Evolutionary conservation across 1,140 invertebrate genomes (phyloP).

Genomic region (Amyelois transitella): DNA sequence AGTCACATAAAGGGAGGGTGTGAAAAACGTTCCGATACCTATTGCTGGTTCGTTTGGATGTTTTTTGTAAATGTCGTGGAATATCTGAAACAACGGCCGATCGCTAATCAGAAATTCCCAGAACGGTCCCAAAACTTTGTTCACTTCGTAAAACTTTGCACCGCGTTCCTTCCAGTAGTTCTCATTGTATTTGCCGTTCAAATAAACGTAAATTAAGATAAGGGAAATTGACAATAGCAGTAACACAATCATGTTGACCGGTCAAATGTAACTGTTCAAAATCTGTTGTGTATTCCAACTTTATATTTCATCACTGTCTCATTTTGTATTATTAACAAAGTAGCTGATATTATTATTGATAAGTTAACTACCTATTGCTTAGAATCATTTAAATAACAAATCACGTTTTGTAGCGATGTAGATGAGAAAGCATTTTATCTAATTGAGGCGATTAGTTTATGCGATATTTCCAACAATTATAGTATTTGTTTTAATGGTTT

Average conservation of each 20-base stretch:
- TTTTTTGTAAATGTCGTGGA: slow-evolving; percentile 25
- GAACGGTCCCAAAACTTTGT: background rate
- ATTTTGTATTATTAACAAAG: too few relatives aligned
- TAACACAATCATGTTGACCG: background rate
- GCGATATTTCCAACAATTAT: too few relatives aligned
- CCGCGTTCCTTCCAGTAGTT: background rate
- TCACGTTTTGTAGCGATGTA: background rate
- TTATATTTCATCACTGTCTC: background rate
- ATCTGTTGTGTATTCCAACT: background rate
- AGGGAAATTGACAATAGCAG: background rate
- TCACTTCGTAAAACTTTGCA: background rate
- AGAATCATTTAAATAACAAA: background rate
- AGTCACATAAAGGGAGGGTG: slow-evolving; percentile 58
- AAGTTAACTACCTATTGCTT: too few relatives aligned
- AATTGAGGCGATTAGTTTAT: too few relatives aligned
- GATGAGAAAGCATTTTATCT: background rate
- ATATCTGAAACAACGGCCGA: slow-evolving; percentile 20
- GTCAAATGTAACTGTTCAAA: background rate
- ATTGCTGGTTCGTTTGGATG: slow-evolving; percentile 24
- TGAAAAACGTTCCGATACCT: slow-evolving; percentile 48
- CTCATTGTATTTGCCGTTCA: background rate
- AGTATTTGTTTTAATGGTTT: too few relatives aligned
- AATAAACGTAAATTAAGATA: background rate
- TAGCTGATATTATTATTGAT: too few relatives aligned
- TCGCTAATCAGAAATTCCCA: slow-evolving; percentile 12